Base-by-base conservation (phyloP, 1,140 invertebrate genomes). In the Drosophila tristis region DNA sequence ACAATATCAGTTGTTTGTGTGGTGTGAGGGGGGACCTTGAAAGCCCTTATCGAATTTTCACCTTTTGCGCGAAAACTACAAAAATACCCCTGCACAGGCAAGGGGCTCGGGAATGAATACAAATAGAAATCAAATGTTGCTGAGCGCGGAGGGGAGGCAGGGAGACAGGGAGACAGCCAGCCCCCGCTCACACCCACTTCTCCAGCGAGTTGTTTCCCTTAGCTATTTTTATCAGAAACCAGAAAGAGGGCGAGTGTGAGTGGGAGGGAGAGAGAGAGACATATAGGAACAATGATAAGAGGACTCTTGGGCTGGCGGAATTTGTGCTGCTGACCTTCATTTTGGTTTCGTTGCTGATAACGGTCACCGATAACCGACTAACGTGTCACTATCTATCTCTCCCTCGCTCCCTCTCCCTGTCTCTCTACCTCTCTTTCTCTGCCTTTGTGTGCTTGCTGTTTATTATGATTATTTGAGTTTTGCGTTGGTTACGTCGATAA, bases 271-370 rank as follows among this genome's bases (percentile, higher is more conserved):
- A 9, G 50, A 35, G 65, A 58, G n/a, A 47, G 31, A 35, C 43
- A 20, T 35, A 57, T 68, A 25, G 61, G 48, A 75, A 79, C 74
- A 71, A 58, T 75, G 80, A 89, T 89, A 89, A 89, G 79, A 45
- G 59, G 43, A 47, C 71, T 48, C 25, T 35, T 53, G 49, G 11
- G 60, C 58, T 55, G 44, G 20, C 73, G 73, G 84, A 89, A 89
- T 89, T 89, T 89, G 84, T 89, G 72, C 84, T 89, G 84, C 84
- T 89, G 84, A 89, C 84, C 84, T 89, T 89, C 84, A 89, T 89
- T 89, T 74, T 54, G 71, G 70, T 85, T 77, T 86, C 58, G 64
- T 63, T 25, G 72, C 60, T 85, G 77, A 59, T 51, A 70, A 80
- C 82, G 73, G 70, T 57, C 67, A 65, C 26, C 61, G 75, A 89